Evolutionary conservation across 2,888 invertebrate genomes (phyloP).

Genomic region (Pteria penguin): DNA sequence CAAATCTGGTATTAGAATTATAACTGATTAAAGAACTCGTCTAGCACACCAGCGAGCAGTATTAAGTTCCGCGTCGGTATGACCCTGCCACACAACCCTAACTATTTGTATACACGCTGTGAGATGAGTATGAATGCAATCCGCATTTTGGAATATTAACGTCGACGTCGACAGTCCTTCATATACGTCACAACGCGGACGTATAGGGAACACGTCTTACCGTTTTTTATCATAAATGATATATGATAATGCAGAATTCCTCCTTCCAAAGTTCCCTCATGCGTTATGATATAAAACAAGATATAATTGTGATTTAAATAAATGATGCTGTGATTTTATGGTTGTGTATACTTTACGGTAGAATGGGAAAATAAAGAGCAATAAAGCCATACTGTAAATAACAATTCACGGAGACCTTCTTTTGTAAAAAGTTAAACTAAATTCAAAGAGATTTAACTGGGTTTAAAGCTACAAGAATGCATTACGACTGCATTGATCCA

Average conservation of each 20-base stretch:
- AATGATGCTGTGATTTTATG: not conserved
- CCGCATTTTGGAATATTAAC: too few species aligned
- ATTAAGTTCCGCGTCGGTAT: too few species aligned
- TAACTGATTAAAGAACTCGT: too few species aligned
- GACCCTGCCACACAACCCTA: too few species aligned
- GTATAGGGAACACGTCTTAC: too few species aligned
- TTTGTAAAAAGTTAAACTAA: not conserved
- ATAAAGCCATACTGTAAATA: not conserved
- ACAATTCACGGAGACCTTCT: not conserved
- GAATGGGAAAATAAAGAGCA: not conserved
- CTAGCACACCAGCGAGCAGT: too few species aligned
- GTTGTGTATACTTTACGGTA: not conserved
- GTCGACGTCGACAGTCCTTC: too few species aligned
- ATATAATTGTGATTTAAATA: not conserved
- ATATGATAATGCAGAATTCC: not conserved
- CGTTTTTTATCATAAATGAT: too few species aligned
- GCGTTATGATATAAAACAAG: not conserved
- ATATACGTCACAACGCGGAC: too few species aligned
- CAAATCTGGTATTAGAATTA: too few species aligned
- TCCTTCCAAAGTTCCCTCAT: not conserved
- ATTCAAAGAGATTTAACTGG: not conserved
- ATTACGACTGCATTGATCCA: not conserved
- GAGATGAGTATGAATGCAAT: too few species aligned
- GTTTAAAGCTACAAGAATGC: not conserved
- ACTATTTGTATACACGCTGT: too few species aligned